Evolutionary conservation across 2,113 vertebrate species (phyloP).

Genomic region (Otus sunia): DNA sequence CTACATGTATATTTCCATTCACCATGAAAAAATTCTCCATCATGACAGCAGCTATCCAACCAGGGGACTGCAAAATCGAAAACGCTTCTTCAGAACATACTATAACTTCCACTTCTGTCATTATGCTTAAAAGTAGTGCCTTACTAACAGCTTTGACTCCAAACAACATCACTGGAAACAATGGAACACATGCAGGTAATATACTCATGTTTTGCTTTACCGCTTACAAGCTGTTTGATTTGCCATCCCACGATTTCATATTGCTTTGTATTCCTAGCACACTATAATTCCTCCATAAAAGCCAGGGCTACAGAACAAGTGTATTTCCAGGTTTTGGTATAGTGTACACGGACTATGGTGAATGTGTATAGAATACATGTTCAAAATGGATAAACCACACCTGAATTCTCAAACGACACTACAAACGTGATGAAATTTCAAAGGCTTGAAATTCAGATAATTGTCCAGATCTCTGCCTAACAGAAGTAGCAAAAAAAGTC

Average conservation of each 20-base stretch:
- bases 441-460: neutral
- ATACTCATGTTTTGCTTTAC: neutral
- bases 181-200: constrained; percentile 64
- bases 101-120: neutral
- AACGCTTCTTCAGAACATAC: neutral
- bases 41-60: constrained; percentile 40
- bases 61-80: constrained; percentile 31
- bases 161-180: constrained; percentile 30
- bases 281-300: neutral
- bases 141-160: constrained; percentile 1
- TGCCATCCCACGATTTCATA: neutral
- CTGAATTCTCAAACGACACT: neutral
- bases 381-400: neutral
- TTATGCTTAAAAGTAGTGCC: neutral
- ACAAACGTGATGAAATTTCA: neutral
- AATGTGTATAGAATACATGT: neutral
- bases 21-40: constrained; percentile 12
- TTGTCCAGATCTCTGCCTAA: neutral
- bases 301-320: neutral
- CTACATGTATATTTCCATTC: constrained; percentile 51
- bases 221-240: neutral
- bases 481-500: neutral
- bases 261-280: neutral
- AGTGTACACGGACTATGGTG: neutral
- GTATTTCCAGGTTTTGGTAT: neutral